Evolutionary conservation across 2,888 invertebrate genomes (phyloP), one percentile per base, ranked within the genome.

Genomic region (Rhagonycha fulva): DNA sequence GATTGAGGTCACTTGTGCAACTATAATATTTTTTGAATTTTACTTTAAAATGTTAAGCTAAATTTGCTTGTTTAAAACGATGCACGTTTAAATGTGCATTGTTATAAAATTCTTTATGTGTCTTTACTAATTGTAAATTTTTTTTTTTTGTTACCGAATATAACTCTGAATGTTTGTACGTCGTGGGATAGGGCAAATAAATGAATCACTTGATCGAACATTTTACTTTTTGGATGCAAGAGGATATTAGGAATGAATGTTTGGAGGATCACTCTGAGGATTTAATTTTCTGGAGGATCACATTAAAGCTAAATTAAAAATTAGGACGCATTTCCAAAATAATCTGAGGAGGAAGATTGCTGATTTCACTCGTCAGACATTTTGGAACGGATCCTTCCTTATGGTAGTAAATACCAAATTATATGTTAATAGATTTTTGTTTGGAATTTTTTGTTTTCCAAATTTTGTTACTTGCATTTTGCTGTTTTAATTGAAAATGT

Each of bases 121-220:
- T 72, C 70, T 74, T 14, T 62, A 78, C 78, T 78, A 78, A 78
- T 78, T 73, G 71, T 75, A 72, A 14, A 74, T 78, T 72, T 78
- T 75, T 70, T 78, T 32, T 32, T 32, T 47, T 47, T n/a, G 68
- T 78, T 76, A 70, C 78, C 78, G 76, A 76, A 72, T 66, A 69
- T 70, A 32, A 71, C 24, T 26, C 73, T 72, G 72, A 77, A 72
- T 77, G 69, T 75, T 77, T 77, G 77, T 77, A 77, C 77, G 75
- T 72, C 78, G 78, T 74, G 78, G 78, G 78, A 78, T 78, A 69
- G 78, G 72, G 68, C 63, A 71, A 78, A 75, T 77, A 78, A 78
- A 78, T 70, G 68, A 78, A 71, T 78, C 76, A 74, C 78, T 78
- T 74, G 74, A 47, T 47, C n/a, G 12, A 75, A 77, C 75, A 74